Conservation (phyloP, 2,113 vertebrate genomes). For the Calypte anna region DNA sequence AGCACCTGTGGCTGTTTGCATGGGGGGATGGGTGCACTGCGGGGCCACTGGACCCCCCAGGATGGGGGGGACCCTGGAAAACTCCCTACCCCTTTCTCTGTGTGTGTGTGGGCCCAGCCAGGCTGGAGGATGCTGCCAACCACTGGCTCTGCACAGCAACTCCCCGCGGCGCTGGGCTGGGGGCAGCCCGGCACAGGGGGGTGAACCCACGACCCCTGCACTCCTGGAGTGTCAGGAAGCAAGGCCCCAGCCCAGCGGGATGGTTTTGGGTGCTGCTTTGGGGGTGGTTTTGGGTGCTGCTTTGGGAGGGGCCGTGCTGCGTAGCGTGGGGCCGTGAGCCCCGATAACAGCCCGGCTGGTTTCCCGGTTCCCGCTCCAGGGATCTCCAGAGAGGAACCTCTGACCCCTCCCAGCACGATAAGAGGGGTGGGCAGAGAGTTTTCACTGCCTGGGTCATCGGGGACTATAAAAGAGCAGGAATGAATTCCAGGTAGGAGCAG, state of each 20-base stretch:
- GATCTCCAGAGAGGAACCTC: neutral
- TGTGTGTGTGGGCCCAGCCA: neutral
- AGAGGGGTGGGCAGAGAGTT: neutral
- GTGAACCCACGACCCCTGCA: neutral
- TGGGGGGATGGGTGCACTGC: rapidly evolving
- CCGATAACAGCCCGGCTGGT: neutral
- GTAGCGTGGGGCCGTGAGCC: neutral
- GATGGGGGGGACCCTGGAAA: no score
- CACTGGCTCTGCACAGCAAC: neutral
- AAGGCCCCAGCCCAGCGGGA: neutral
- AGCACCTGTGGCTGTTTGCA: rapidly evolving
- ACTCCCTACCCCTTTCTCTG: rapidly evolving
- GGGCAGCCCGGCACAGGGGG: neutral
- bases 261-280: neutral
- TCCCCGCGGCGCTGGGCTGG: rapidly evolving
- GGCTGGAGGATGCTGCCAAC: rapidly evolving
- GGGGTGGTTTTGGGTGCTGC: neutral
- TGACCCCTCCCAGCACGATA: neutral
- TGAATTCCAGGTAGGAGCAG: neutral
- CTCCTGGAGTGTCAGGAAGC: neutral
- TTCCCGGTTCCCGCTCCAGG: no score
- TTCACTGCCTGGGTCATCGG: rapidly evolving
- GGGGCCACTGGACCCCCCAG: neutral
- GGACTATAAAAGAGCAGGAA: neutral
- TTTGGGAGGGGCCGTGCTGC: neutral